Evolutionary conservation across 2,113 vertebrate species (phyloP).

Genomic region (Mastomys natalensis): DNA sequence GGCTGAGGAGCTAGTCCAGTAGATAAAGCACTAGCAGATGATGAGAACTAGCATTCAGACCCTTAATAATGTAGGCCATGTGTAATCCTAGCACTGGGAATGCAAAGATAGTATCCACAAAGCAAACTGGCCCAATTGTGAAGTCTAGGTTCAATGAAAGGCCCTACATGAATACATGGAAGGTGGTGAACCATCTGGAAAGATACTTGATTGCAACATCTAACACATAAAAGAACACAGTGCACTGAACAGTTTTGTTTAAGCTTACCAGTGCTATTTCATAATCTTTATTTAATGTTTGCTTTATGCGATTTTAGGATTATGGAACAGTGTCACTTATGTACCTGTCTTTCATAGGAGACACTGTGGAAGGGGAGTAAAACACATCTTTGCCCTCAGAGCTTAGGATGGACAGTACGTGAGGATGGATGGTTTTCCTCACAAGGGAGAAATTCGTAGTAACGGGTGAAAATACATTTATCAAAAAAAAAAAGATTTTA

Average conservation of each 20-base stretch:
- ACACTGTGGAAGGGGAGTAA: not conserved
- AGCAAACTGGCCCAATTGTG: not conserved
- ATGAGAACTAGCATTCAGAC: no score
- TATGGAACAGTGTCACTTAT: not conserved
- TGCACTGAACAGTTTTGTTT: not conserved
- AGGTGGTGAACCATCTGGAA: not conserved
- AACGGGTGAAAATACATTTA: not conserved
- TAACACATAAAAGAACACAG: not conserved
- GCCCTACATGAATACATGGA: not conserved
- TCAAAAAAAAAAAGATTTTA: not conserved
- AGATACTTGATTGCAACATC: not conserved
- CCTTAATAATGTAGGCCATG: not conserved
- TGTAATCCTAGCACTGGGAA: no score
- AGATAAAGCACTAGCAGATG: no score
- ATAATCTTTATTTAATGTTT: slow-evolving; percentile 26
- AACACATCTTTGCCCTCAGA: not conserved
- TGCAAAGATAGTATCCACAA: not conserved
- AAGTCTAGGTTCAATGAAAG: no score
- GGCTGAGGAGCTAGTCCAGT: not conserved
- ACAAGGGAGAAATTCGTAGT: slow-evolving; percentile 17
- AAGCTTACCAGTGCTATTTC: not conserved
- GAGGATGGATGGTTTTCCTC: not conserved
- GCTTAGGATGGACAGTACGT: not conserved
- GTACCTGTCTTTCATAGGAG: not conserved
- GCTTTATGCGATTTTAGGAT: slow-evolving; percentile 6